Base-by-base conservation (phyloP, 2,797 vertebrate species). In the Carduelis carduelis region DNA sequence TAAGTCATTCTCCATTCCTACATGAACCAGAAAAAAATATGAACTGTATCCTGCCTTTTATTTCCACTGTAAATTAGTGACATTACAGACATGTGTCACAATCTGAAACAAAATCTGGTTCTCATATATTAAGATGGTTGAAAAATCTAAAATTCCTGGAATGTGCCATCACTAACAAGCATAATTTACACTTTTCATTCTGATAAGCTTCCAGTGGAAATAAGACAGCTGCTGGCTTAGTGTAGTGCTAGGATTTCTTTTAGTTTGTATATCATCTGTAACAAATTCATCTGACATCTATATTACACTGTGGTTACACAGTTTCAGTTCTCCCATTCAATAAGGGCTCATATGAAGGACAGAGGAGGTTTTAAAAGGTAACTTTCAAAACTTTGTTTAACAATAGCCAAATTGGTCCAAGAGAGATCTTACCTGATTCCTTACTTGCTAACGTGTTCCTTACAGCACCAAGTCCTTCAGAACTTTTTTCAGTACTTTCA, bases 1-100 rank as follows among this genome's bases (percentile, higher is more conserved):
- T 90, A 96, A 98, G 97, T 92, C 93, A 93, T 82, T 93, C 82
- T 70, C 26, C 97, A 96, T 91, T 95, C 86, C 72, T 71, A 30
- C 20, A 50, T 11, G 28, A 55, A 43, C 14, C 23, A 79, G 47
- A 87, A 79, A 65, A 65, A 68, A 61, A 18, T 22, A 87, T 22
- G 19, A 87, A 53, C 47, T 63, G 12, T 11, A 77, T 34, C n/a
- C 17, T 60, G 23, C 15, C 61, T 74, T 83, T 66, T 69, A 70
- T 78, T 94, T 55, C 34, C 49, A 87, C 21, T n/a, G 27, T 32
- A 91, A 88, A 63, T 7, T 34, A 85, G 41, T 27, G 8, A 39
- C 14, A 52, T n/a, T 79, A 71, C 1, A 61, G n/a, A 35, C 17
- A 43, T 26, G 30, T 35, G 70, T 49, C 19, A 76, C 39, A 69